phyloP scores from a whole-genome alignment of 1,140 invertebrate species.

The Octopus sinensis region DNA sequence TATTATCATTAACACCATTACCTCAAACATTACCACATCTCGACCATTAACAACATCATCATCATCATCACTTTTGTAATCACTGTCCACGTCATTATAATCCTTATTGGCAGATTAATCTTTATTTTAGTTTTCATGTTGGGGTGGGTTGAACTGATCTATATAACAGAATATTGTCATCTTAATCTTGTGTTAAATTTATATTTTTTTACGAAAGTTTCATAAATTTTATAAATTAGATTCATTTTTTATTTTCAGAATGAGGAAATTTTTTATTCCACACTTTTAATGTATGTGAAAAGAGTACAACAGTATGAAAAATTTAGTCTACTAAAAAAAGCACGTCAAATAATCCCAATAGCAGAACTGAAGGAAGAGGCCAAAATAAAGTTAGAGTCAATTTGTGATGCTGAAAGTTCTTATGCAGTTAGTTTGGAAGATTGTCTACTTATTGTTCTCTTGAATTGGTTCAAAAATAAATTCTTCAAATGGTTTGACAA shows the following conservation, averaged over 20 bases:
- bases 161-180: slow-evolving; percentile 3
- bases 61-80: slow-evolving; percentile 5
- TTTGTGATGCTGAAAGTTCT: slow-evolving; percentile 12
- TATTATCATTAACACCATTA: too few relatives aligned
- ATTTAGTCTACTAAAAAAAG: slow-evolving; percentile 48
- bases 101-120: not conserved
- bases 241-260: slow-evolving; percentile 39
- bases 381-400: slow-evolving; percentile 30
- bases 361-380: slow-evolving; percentile 42
- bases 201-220: too few relatives aligned
- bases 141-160: not conserved
- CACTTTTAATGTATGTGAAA: slow-evolving; percentile 37
- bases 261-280: slow-evolving; percentile 59
- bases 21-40: too few relatives aligned
- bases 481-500: slow-evolving; percentile 90
- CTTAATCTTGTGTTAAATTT: too few relatives aligned
- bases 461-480: slow-evolving; percentile 85
- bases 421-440: slow-evolving; percentile 64
- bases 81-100: slow-evolving; percentile 13
- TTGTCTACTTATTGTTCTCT: slow-evolving; percentile 73
- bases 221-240: too few relatives aligned
- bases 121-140: not conserved
- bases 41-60: not conserved
- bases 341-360: slow-evolving; percentile 50
- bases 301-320: slow-evolving; percentile 56